phyloP scores from a whole-genome alignment of 2,113 vertebrate species.

The Pteruthius melanotis region DNA sequence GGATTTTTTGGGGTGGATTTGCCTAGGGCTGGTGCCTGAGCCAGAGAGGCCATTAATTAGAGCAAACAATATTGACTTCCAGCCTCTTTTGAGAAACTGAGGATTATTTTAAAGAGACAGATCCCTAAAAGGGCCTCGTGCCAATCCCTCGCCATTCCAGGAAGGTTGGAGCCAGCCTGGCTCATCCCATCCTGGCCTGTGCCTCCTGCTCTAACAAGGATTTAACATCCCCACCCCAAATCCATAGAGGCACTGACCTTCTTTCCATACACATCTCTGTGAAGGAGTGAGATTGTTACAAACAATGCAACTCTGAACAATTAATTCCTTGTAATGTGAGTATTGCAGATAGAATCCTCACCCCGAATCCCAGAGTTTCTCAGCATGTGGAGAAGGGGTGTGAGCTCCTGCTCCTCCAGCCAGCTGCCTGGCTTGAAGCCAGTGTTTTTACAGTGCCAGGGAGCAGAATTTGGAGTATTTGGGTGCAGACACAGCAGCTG shows the following conservation, averaged over 20 bases:
- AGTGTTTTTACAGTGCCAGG: neutral
- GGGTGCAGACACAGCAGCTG: neutral
- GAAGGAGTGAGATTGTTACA: neutral
- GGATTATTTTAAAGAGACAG: neutral
- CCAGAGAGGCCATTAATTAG: slow-evolving; percentile 36
- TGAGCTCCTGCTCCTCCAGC: neutral
- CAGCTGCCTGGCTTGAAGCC: neutral
- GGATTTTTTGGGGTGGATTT: slow-evolving; percentile 45
- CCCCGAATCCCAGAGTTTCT: neutral
- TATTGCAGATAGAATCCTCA: neutral
- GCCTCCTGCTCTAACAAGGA: neutral
- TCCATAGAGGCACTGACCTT: neutral
- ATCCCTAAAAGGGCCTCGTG: neutral
- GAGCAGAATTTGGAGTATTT: neutral
- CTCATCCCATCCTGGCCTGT: neutral
- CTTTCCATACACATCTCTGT: neutral
- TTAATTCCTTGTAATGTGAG: neutral
- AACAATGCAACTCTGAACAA: neutral
- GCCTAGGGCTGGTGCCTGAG: slow-evolving; percentile 31
- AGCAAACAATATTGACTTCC: neutral
- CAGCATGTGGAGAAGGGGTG: neutral
- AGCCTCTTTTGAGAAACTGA: slow-evolving; percentile 6
- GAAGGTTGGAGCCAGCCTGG: neutral
- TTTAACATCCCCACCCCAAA: neutral
- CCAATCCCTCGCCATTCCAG: neutral